Conservation (phyloP, 2,113 vertebrate genomes). For the Scomber scombrus region DNA sequence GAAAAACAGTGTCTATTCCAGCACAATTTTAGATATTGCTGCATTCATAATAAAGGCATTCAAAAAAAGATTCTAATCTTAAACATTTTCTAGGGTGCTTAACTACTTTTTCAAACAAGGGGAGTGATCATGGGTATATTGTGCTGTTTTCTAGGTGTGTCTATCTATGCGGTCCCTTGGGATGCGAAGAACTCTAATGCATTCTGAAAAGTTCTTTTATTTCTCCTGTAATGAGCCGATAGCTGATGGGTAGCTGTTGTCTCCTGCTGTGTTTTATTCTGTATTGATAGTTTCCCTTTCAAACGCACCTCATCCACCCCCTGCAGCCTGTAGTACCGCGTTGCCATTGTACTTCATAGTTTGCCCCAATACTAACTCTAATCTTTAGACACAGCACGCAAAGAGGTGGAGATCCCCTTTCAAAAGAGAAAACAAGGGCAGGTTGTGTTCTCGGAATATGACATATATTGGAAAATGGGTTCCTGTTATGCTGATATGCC, state of each 20-base stretch:
- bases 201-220: slow-evolving; percentile 70
- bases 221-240: slow-evolving; percentile 72
- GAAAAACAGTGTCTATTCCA: slow-evolving; percentile 5
- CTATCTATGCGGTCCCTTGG: slow-evolving; percentile 31
- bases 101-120: slow-evolving; percentile 32
- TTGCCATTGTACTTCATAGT: slow-evolving; percentile 58
- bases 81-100: slow-evolving; percentile 18
- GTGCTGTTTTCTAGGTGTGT: slow-evolving; percentile 17
- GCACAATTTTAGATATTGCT: slow-evolving; percentile 7
- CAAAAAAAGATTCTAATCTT: slow-evolving; percentile 13
- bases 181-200: slow-evolving; percentile 56
- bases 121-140: slow-evolving; percentile 13
- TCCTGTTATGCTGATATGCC: slow-evolving; percentile 71
- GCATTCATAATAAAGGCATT: slow-evolving; percentile 35
- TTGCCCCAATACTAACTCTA: slow-evolving; percentile 63
- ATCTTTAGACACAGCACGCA: slow-evolving; percentile 65
- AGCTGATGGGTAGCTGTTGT: slow-evolving; percentile 70
- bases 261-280: slow-evolving; percentile 71
- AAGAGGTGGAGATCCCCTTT: slow-evolving; percentile 54
- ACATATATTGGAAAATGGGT: slow-evolving; percentile 73
- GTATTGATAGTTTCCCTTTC: slow-evolving; percentile 72
- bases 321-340: slow-evolving; percentile 37
- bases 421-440: slow-evolving; percentile 65
- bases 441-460: slow-evolving; percentile 63
- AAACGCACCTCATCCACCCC: slow-evolving; percentile 69